Evolutionary conservation across 1,140 invertebrate genomes (phyloP), one percentile per base, ranked within the genome.

Genomic region (Carcinoscorpius rotundicauda): DNA sequence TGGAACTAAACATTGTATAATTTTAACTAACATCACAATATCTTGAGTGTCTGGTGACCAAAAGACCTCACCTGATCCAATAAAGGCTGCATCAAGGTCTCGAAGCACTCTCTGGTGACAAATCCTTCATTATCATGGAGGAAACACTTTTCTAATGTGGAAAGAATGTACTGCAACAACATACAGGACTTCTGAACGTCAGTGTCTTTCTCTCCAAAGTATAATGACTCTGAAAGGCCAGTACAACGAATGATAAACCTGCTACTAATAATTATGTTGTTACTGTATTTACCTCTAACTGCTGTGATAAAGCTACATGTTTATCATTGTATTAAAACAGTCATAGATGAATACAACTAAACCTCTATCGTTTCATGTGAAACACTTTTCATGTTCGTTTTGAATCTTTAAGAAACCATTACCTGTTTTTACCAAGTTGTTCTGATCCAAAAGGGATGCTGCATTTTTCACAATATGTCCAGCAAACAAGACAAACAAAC

Each of bases 401-500:
- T 29, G 29, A 29, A 29, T 29, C 0, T 29, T 29, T 29, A 29
- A 29, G 29, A 29, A 29, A 29, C 29, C 29, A 10, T 58, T 49
- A 11, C 49, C 29, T 6, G 50, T 62, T 57, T 71, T 77, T 10
- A 66, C 64, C 4, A n/a, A 68, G 69, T 79, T 78, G 61, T 76
- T 73, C 9, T 67, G 55, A 52, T 78, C 76, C 48, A 97, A 74
- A 3, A 90, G 73, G 4, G 83, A 77, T 0, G 88, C 85, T 2
- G 88, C 85, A 73, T 93, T 87, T 71, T 86, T 85, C 0, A 95
- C 77, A 69, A 95, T 87, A 71, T 90, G 86, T 4, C 86, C 86
- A 60, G 91, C 91, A 76, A 97, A 95, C 49, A 93, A 76, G 3
- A 91, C 85, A 75, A 97, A 97, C 0, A 97, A 78, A 49, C 88